Percentiles rank a stretch among this genome's conserved stretches.
Conservation (phyloP, 1,140 invertebrate species). For the Conus ventricosus region DNA sequence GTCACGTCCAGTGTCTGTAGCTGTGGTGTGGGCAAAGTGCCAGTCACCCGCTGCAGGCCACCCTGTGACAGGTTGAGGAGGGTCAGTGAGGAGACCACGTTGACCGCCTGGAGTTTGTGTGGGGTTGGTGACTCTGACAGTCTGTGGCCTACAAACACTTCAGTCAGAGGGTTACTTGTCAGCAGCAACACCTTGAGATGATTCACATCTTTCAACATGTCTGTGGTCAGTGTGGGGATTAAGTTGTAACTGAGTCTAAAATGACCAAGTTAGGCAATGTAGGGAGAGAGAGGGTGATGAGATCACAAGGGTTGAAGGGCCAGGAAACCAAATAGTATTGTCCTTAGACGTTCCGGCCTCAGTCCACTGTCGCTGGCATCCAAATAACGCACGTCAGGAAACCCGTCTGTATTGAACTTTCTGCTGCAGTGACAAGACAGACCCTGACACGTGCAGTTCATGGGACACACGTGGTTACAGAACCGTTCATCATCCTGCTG, state of each 20-base stretch:
- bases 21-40: not conserved
- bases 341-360: not conserved
- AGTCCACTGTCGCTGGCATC: not conserved
- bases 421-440: not conserved
- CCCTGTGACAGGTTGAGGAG: not conserved
- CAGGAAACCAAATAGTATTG: not conserved
- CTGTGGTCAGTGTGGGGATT: not conserved
- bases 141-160: not conserved
- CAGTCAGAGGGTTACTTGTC: constrained; percentile 30
- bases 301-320: not conserved
- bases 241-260: not conserved
- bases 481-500: constrained; percentile 10
- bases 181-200: constrained; percentile 26
- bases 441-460: not conserved
- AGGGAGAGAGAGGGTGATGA: too few relatives aligned
- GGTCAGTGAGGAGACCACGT: constrained; percentile 21
- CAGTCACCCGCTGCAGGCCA: not conserved
- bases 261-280: not conserved
- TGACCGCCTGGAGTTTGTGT: not conserved
- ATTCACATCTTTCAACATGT: not conserved
- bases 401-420: not conserved
- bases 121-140: not conserved
- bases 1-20: not conserved
- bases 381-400: not conserved
- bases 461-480: not conserved